phyloP scores from a whole-genome alignment of 2,113 vertebrate genomes.

The Leptocoma aspasia region DNA sequence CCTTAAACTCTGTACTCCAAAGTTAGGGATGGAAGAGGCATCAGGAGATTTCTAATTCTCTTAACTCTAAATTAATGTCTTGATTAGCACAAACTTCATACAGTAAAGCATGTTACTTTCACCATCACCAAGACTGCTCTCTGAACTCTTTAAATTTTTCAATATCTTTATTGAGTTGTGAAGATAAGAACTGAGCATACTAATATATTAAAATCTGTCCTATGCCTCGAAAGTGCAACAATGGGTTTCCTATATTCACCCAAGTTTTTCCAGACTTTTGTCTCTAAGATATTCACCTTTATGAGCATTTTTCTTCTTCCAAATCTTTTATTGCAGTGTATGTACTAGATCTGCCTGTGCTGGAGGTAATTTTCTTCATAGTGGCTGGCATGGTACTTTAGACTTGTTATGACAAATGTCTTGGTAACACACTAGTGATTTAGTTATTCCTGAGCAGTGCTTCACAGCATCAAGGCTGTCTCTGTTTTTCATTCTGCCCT shows the following conservation, averaged over 20 bases:
- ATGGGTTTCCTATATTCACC: not conserved
- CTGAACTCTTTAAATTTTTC: not conserved
- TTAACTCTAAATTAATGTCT: not conserved
- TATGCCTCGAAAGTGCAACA: not conserved
- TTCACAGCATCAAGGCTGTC: not conserved
- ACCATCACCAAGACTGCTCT: not conserved
- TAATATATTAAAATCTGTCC: not conserved
- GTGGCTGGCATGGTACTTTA: not conserved
- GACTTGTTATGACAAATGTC: not conserved
- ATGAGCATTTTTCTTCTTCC: not conserved
- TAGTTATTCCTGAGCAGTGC: not conserved
- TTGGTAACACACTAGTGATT: not conserved
- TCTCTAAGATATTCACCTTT: not conserved
- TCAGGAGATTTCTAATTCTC: not conserved
- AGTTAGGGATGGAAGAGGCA: not conserved
- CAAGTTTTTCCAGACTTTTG: not conserved
- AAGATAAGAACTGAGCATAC: not conserved
- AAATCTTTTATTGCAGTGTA: not conserved
- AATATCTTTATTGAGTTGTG: not conserved
- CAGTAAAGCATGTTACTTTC: not conserved
- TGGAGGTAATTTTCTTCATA: not conserved
- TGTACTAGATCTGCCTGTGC: not conserved
- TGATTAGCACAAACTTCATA: not conserved
- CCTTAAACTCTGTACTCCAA: not conserved
- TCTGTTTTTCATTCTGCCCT: not conserved